phyloP scores from a whole-genome alignment of 2,797 vertebrate species.

The Serranus cabrilla region DNA sequence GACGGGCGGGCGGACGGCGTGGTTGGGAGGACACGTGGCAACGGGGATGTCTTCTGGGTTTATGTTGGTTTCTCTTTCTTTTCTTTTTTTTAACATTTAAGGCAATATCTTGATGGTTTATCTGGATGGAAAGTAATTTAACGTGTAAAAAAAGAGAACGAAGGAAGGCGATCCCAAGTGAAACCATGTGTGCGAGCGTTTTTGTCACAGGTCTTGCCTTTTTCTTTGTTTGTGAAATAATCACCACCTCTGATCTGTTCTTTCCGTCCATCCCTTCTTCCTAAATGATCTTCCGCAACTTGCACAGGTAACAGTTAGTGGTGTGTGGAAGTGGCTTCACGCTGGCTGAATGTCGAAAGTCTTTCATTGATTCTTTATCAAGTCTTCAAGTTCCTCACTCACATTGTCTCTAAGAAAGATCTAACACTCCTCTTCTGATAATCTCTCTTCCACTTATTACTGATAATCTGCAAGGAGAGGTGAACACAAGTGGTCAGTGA shows the following conservation, averaged over 20 bases:
- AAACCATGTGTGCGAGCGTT: conserved; percentile 58
- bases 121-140: conserved; percentile 70
- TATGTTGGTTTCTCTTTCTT: conserved; percentile 66
- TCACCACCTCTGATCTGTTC: conserved; percentile 66
- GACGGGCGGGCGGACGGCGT: conserved; percentile 52
- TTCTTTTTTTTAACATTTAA: conserved; percentile 53
- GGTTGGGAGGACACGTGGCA: conserved; percentile 58
- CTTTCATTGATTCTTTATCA: conserved; percentile 59
- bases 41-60: conserved; percentile 72
- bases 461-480: conserved; percentile 54
- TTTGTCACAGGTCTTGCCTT: conserved; percentile 69
- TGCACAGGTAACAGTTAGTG: conserved; percentile 70
- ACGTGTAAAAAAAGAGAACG: conserved; percentile 67
- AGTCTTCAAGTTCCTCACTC: conserved; percentile 51
- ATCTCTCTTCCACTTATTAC: conserved; percentile 57
- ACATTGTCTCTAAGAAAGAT: conserved; percentile 43
- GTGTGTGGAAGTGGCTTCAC: conserved; percentile 66
- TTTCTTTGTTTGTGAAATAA: conserved; percentile 51
- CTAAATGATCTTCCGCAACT: conserved; percentile 69
- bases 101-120: conserved; percentile 71
- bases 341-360: conserved; percentile 70
- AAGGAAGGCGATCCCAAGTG: conserved; percentile 66
- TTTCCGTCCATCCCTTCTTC: conserved; percentile 67
- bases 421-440: conserved; percentile 50
- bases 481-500: conserved; percentile 54